phyloP scores from a whole-genome alignment of 1,140 invertebrate genomes.

The Scaptomyza montana region DNA sequence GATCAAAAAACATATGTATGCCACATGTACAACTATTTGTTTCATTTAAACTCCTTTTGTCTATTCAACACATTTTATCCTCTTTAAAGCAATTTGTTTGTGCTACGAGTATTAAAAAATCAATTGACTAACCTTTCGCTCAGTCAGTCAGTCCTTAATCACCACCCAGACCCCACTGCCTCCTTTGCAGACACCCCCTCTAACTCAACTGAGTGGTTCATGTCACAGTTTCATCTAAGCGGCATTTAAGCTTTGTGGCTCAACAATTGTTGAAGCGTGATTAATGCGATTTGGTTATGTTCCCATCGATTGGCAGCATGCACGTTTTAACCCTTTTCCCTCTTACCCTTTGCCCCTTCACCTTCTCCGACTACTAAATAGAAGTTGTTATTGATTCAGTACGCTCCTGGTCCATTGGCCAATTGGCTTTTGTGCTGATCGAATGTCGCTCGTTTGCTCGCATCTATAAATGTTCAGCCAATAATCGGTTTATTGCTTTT shows the following conservation, averaged over 20 bases:
- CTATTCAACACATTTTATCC: too few relatives aligned
- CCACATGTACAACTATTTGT: too few relatives aligned
- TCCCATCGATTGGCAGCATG: constrained; percentile 67
- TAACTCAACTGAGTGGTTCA: background rate
- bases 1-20: too few relatives aligned
- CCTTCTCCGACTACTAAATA: background rate
- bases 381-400: constrained; percentile 8
- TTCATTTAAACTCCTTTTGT: too few relatives aligned
- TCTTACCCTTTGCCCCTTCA: background rate
- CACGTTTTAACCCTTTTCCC: background rate
- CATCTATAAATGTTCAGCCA: constrained; percentile 47
- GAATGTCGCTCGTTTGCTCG: constrained; percentile 35
- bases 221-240: constrained; percentile 56
- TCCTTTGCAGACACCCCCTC: too few relatives aligned
- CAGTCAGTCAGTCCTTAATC: too few relatives aligned
- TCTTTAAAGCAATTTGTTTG: too few relatives aligned
- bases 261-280: constrained; percentile 80
- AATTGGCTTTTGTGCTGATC: constrained; percentile 53
- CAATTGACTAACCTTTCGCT: too few relatives aligned
- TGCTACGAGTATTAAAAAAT: too few relatives aligned
- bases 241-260: constrained; percentile 78
- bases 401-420: constrained; percentile 41
- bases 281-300: constrained; percentile 79
- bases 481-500: constrained; percentile 37
- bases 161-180: background rate